These are phyloP conservation scores for Propithecus deckenii DNA, from an alignment of 2,797 vertebrate species.

Conservation along the genomic window DNA sequence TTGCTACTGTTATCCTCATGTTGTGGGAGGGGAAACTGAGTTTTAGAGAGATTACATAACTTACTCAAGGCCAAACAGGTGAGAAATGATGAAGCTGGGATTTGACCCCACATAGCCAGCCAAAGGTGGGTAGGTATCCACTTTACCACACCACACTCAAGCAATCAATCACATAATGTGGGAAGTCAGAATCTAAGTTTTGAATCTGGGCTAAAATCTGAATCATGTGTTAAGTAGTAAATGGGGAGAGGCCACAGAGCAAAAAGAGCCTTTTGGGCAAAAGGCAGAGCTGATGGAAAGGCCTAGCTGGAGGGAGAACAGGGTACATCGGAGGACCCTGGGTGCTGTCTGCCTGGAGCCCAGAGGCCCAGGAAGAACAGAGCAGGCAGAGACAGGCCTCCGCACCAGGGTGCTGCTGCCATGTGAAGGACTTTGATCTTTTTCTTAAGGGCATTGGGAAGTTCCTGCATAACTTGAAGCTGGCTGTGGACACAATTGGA, in stretches of 20 bases:
- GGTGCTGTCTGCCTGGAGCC: neutral
- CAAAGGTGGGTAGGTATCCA: neutral
- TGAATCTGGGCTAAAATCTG: neutral
- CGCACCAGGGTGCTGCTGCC: accelerated
- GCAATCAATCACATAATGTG: neutral
- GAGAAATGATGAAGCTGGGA: neutral
- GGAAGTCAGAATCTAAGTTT: neutral
- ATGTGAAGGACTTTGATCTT: neutral
- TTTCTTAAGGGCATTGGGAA: neutral
- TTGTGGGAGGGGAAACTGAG: neutral
- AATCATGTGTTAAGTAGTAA: neutral
- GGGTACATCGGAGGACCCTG: neutral
- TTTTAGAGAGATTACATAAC: neutral
- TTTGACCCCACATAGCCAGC: neutral
- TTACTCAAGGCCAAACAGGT: neutral
- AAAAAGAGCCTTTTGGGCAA: neutral
- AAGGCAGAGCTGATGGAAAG: neutral
- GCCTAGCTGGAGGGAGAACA: neutral
- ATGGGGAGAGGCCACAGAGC: neutral
- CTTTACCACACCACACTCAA: neutral
- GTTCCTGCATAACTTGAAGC: neutral
- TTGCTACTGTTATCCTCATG: neutral
- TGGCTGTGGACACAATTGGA: neutral
- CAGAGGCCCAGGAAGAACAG: neutral
- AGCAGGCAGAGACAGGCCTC: neutral